phyloP scores from a whole-genome alignment of 2,113 vertebrate genomes.

The Gymnogyps californianus region DNA sequence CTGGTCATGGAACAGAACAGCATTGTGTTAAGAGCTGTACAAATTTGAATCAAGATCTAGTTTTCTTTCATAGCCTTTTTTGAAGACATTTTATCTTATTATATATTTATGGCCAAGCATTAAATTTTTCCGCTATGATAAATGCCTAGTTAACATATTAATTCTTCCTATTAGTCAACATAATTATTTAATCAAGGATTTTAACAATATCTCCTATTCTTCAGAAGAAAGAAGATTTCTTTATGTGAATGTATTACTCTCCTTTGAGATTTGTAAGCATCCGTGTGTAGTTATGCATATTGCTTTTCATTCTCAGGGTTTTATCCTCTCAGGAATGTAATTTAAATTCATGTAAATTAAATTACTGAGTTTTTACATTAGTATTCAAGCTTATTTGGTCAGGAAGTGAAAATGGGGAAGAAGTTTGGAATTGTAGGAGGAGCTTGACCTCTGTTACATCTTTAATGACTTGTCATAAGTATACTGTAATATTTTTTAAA shows the following conservation, averaged over 20 bases:
- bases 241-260: background rate
- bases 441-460: background rate
- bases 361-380: background rate
- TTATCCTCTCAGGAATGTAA: background rate
- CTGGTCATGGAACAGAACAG: background rate
- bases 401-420: background rate
- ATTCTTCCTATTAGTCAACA: background rate
- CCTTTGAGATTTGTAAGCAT: background rate
- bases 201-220: background rate
- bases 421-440: background rate
- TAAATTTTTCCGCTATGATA: background rate
- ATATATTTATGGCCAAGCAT: background rate
- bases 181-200: background rate
- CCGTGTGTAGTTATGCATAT: background rate
- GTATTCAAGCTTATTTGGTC: background rate
- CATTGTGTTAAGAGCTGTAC: background rate
- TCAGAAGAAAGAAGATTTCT: background rate
- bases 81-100: background rate
- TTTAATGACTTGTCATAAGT: background rate
- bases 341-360: background rate
- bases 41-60: background rate
- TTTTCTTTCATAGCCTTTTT: background rate
- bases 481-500: background rate
- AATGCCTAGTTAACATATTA: background rate
- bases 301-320: background rate